A percentile compares a stretch with the other conserved stretches of the same genome.
phyloP scores from a whole-genome alignment of 2,113 vertebrate genomes.

The Riparia riparia region DNA sequence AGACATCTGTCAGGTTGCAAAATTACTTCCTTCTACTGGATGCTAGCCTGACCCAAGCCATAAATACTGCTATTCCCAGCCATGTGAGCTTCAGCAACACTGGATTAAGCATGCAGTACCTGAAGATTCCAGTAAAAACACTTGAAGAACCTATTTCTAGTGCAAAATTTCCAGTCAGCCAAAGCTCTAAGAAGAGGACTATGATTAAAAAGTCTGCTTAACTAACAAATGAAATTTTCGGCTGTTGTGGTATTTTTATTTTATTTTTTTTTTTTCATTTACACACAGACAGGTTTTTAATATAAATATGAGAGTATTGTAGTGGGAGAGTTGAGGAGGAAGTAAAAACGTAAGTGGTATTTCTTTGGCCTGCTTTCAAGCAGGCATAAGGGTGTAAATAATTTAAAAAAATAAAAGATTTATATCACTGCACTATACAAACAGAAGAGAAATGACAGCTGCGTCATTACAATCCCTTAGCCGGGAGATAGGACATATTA shows the following conservation, averaged over 20 bases:
- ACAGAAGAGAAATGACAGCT: neutral
- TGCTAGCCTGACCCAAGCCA: neutral
- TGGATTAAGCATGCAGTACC: neutral
- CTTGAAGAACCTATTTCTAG: neutral
- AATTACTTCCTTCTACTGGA: neutral
- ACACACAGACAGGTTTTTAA: neutral
- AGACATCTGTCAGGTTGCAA: neutral
- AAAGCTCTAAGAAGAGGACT: neutral
- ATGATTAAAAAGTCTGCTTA: neutral
- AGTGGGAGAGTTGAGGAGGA: neutral
- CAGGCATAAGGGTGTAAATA: neutral
- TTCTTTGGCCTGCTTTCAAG: neutral
- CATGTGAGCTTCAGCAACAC: neutral
- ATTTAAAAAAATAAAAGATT: neutral
- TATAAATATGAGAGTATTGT: neutral
- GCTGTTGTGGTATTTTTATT: too few species aligned
- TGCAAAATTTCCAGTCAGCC: neutral
- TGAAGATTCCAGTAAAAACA: neutral
- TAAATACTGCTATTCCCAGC: neutral
- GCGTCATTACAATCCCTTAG: neutral
- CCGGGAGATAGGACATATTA: neutral
- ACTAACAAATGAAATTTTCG: accelerated
- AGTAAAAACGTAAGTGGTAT: neutral
- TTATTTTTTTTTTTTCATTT: neutral
- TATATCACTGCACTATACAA: neutral